Evolutionary conservation across 2,888 invertebrate species (phyloP), one percentile per base, ranked within the genome.

Genomic region (Brachypterus glaber): DNA sequence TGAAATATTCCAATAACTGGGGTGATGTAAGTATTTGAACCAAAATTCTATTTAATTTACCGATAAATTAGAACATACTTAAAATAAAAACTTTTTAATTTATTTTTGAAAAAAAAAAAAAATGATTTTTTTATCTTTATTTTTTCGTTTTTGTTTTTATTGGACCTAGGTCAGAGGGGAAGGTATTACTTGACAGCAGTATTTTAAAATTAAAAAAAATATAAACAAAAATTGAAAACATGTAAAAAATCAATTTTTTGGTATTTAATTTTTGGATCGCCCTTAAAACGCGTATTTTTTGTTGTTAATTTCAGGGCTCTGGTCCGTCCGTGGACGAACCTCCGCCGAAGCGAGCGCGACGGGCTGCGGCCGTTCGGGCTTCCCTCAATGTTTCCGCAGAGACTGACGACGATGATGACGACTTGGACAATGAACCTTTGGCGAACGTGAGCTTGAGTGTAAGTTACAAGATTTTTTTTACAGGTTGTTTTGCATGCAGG

Each of bases 361-460:
- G 60, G 21, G 57, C 57, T 16, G 58, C 59, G 13, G 62, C 60
- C 11, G 49, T 57, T 32, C 57, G 55, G 46, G 53, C 57, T 25
- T 51, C 57, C 31, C 49, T 55, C 33, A 52, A 47, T n/a, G 45
- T 55, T 39, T 42, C 50, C 32, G 48, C 50, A 17, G 58, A 58
- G 34, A 50, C 53, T 36, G 58, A 60, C 25, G 60, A 60, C 16
- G 57, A 55, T 32, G 55, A 54, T 25, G 58, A 59, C 8, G 48
- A 47, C 30, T 38, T 48, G 17, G 51, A 50, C 4, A 46, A 50
- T 25, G 52, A 56, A 40, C 49, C 53, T 29, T 47, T 57, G 43
- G 58, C 59, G 13, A 62, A 59, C 51, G 59, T 59, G 40, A 48
- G 42, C 33, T 11, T 9, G 12, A 12, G 4, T 21, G 26, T 37